Base-by-base conservation (phyloP, 2,888 invertebrate species). In the Microctonus brassicae region DNA sequence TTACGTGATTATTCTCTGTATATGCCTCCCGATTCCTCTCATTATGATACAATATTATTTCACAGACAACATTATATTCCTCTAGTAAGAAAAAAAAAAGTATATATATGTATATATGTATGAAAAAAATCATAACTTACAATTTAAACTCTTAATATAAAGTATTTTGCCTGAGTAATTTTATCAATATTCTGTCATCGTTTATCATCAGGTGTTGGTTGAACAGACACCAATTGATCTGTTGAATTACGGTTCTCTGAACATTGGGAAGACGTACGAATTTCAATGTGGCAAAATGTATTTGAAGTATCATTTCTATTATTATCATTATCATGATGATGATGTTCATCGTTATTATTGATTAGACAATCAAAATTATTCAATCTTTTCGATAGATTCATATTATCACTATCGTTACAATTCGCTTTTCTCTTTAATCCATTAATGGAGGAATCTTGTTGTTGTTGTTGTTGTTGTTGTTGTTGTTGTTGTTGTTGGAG, bases 261-360 rank as follows among this genome's bases (percentile, higher is more conserved):
- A 22, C 73, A 76, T 26, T 79, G 77, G 36, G 82, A 76, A 7
- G 86, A 80, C 47, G 86, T 80, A 69, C 84, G 82, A 63, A 86
- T 86, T 70, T 84, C 78, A 73, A 86, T 84, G 71, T 86, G 86
- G 71, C 84, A 86, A 78, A 86, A 82, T 6, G 86, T 82, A 72
- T 81, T 84, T n/a, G 82, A 73, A 22, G 77, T 77, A 11, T 78
- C 78, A 34, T 79, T 70, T 17, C 60, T 57, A 1, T 39, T 47
- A 29, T 10, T n/a, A 36, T 17, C 29, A 29, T 73, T 64, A 42
- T 26, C 36, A 34, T 33, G 57, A n/a, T 6, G 26, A 47, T n/a
- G 39, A 29, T 70, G 66, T 33, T 36, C 29, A 34, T 33, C 58
- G 10, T 5, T 36, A 47, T n/a, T 69, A 22, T 64, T 55, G 1